Evolutionary conservation across 2,888 invertebrate genomes (phyloP), one percentile per base, ranked within the genome.

Genomic region (Macropis europaea): DNA sequence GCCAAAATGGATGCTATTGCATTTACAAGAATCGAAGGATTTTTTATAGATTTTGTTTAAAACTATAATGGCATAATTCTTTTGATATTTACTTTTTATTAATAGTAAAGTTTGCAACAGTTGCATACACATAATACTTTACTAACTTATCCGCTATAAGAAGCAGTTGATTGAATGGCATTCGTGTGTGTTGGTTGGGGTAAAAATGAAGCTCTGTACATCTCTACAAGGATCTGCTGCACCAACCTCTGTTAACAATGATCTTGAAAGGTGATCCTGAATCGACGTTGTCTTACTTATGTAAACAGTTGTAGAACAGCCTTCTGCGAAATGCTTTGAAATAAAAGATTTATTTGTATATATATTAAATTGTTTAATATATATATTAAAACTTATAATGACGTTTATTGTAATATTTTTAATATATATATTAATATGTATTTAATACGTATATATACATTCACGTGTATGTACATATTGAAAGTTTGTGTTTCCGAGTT

Each of bases 1-100:
- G 89, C 89, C 89, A 89, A 87, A 86, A 82, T 76, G 76, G 79
- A 85, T 86, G 84, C 83, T 85, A 81, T 84, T 87, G 86, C 85
- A 86, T 87, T 87, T 78, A 83, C 57, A 77, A 80, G 80, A 86
- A 81, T 85, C 84, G 80, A 86, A 57, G 53, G 56, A 38, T 70
- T 67, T 82, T 83, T 43, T 34, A 70, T 73, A 64, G 76, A 81
- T 80, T 81, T 75, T 47, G 69, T 81, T 69, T 54, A 73, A 57
- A 48, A 66, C 47, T 43, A 72, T 32, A 68, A n/a, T 40, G 45
- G 19, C 59, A 68, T 50, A 57, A 67, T 84, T 79, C 63, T 79
- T 83, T 86, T 83, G 62, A 81, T 81, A 84, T 81, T 78, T 84
- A 52, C 52, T 60, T 82, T 84, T 79, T 83, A 80, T 61, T 76